These are phyloP conservation scores for Neoscelio sp. DNA, from an alignment of 2,888 invertebrate species.

Conservation along the genomic window DNA sequence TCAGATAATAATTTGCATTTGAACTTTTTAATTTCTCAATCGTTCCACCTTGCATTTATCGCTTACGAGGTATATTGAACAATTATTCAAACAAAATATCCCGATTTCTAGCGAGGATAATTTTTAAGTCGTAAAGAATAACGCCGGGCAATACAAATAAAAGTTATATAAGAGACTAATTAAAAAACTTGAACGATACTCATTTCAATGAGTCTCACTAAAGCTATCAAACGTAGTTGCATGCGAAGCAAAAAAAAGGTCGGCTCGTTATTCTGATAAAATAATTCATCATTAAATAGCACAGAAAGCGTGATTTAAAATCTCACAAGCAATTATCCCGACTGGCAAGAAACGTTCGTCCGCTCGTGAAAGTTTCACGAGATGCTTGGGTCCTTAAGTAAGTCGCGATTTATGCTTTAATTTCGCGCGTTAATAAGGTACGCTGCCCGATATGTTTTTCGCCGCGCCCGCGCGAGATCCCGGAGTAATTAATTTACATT, in stretches of 20 bases:
- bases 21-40: constrained; percentile 7
- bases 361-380: constrained; percentile 60
- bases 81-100: constrained; percentile 25
- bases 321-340: constrained; percentile 60
- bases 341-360: constrained; percentile 51
- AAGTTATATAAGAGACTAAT: constrained; percentile 42
- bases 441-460: constrained; percentile 80
- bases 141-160: constrained; percentile 38
- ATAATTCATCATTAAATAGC: constrained; percentile 60
- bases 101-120: constrained; percentile 12
- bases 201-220: constrained; percentile 28
- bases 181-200: constrained; percentile 52
- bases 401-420: constrained; percentile 82
- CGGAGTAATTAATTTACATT: constrained; percentile 82
- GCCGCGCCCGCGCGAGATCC: constrained; percentile 73
- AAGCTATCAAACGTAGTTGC: constrained; percentile 44
- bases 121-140: constrained; percentile 42
- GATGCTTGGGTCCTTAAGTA: constrained; percentile 76
- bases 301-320: constrained; percentile 61
- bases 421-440: constrained; percentile 80
- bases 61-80: background rate
- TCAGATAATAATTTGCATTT: background rate
- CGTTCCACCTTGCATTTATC: background rate
- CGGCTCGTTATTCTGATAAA: constrained; percentile 41
- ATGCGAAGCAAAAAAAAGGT: constrained; percentile 39